phyloP scores from a whole-genome alignment of 2,797 vertebrate genomes.

The Rhinatrema bivittatum region DNA sequence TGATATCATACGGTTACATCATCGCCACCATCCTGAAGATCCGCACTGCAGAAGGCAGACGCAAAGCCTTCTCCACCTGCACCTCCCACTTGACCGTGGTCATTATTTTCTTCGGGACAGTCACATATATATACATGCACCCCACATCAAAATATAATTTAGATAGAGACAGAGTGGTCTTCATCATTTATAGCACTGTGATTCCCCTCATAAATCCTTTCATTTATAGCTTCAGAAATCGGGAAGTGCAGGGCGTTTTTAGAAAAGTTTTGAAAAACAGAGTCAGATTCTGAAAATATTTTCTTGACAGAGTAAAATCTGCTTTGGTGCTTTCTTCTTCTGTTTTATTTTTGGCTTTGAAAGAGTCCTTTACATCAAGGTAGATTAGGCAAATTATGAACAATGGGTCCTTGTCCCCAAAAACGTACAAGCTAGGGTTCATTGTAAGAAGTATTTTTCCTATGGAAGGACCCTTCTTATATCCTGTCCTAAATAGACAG shows the following conservation, averaged over 20 bases:
- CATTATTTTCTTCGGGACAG: slow-evolving; percentile 5
- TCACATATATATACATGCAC: not conserved
- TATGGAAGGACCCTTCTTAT: too few relatives aligned
- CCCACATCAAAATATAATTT: not conserved
- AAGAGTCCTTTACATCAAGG: too few relatives aligned
- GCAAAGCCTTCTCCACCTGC: slow-evolving; percentile 4
- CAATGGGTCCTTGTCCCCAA: too few relatives aligned
- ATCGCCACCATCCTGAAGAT: not conserved
- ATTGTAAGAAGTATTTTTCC: too few relatives aligned
- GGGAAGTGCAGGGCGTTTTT: not conserved
- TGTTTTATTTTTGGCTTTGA: too few relatives aligned
- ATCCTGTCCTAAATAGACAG: too few relatives aligned
- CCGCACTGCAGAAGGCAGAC: not conserved
- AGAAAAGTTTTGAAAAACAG: too few relatives aligned
- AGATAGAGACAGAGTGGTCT: not conserved
- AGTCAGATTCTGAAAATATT: too few relatives aligned
- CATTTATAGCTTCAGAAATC: slow-evolving; percentile 4
- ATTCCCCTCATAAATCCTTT: slow-evolving; percentile 4
- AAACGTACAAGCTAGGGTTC: too few relatives aligned
- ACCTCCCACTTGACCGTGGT: slow-evolving; percentile 3
- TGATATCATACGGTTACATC: not conserved
- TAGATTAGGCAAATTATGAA: too few relatives aligned
- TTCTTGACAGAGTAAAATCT: too few relatives aligned
- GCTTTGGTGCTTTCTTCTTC: too few relatives aligned
- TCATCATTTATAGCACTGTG: not conserved